A percentile compares a stretch with the other conserved stretches of the same genome.
Evolutionary conservation across 2,888 invertebrate genomes (phyloP).

Genomic region (Dermolepida albohirtum): DNA sequence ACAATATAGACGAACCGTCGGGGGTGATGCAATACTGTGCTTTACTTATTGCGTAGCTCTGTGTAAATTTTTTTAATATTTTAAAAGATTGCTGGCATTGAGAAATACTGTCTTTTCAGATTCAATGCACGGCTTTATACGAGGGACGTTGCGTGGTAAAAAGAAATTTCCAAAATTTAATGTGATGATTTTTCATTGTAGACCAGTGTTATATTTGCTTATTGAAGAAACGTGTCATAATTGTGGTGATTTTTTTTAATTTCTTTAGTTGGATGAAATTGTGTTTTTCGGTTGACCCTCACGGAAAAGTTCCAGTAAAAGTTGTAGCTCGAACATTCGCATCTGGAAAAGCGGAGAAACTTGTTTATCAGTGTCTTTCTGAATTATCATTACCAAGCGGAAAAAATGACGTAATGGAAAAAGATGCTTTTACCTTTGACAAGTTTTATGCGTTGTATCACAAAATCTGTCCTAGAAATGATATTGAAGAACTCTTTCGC

Average conservation of each 20-base stretch:
- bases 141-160: too few species aligned
- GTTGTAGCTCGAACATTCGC: slow-evolving; percentile 97
- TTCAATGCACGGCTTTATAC: too few species aligned
- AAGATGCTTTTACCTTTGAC: slow-evolving; percentile 95
- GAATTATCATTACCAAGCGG: slow-evolving; percentile 95
- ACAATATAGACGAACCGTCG: too few species aligned
- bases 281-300: slow-evolving; percentile 91
- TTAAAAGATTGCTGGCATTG: too few species aligned
- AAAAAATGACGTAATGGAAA: slow-evolving; percentile 96
- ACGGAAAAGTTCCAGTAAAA: slow-evolving; percentile 96
- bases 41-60: too few species aligned
- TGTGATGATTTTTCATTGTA: too few species aligned
- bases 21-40: too few species aligned
- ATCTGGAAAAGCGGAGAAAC: slow-evolving; percentile 98
- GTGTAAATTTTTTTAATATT: too few species aligned
- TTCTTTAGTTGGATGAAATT: slow-evolving; percentile 97
- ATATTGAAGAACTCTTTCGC: slow-evolving; percentile 97
- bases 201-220: too few species aligned
- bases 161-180: too few species aligned
- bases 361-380: slow-evolving; percentile 95
- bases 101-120: too few species aligned
- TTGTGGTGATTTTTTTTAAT: background rate
- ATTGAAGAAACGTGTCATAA: too few species aligned
- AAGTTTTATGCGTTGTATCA: slow-evolving; percentile 98
- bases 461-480: slow-evolving; percentile 98